phyloP scores from a whole-genome alignment of 64 coral and sea anemone species.

The Hydrozoanthus tunicans region DNA sequence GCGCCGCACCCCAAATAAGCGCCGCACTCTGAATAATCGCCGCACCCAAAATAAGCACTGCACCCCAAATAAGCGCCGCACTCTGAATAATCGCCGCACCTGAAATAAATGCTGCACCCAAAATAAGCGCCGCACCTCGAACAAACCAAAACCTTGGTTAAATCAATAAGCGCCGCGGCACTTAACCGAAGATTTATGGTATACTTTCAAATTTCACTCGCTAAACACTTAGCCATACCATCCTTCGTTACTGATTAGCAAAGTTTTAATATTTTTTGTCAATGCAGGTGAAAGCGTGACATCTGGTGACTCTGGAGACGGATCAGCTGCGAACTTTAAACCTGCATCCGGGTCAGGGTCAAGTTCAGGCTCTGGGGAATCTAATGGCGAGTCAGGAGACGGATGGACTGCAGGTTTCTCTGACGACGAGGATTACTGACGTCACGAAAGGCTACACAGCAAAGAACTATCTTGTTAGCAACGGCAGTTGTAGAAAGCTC shows the following conservation, averaged over 20 bases:
- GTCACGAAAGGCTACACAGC: not conserved
- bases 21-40: too few species aligned
- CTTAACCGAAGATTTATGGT: too few species aligned
- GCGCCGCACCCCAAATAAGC: too few species aligned
- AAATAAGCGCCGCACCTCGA: too few species aligned
- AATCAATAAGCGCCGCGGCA: too few species aligned
- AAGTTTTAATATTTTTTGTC: not conserved
- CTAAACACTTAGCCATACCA: not conserved
- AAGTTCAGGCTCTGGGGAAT: not conserved
- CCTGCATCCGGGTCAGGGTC: not conserved
- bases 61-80: too few species aligned
- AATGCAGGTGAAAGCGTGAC: not conserved
- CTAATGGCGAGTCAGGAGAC: conserved; percentile 13
- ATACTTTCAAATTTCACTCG: not conserved
- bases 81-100: too few species aligned
- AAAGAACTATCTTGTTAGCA: not conserved
- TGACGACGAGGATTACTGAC: conserved; percentile 44
- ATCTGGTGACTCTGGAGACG: not conserved
- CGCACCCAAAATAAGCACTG: too few species aligned
- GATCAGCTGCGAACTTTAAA: not conserved
- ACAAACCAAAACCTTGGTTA: too few species aligned
- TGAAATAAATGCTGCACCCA: too few species aligned
- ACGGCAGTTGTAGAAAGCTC: too few species aligned
- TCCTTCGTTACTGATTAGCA: not conserved
- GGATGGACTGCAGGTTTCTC: conserved; percentile 7